Evolutionary conservation across 1,140 invertebrate genomes (phyloP).

Genomic region (Pseudomyrmex concolor): DNA sequence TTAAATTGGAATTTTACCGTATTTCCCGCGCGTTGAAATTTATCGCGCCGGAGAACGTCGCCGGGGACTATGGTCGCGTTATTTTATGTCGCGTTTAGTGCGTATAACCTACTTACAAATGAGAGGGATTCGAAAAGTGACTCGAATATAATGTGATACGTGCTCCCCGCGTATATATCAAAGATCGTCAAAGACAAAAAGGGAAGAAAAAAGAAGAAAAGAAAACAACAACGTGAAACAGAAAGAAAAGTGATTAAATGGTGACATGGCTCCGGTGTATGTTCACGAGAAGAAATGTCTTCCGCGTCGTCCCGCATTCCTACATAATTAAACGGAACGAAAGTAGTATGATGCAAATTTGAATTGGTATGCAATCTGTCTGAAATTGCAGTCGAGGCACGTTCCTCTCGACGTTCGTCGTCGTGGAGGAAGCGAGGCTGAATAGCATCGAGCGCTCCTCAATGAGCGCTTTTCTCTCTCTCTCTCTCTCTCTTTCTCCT

Average conservation of each 20-base stretch:
- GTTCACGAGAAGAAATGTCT: neutral
- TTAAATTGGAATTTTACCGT: neutral
- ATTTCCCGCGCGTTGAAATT: neutral
- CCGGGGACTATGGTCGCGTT: too few relatives aligned
- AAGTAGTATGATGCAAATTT: constrained; percentile 54
- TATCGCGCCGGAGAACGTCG: neutral
- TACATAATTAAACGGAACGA: constrained; percentile 40
- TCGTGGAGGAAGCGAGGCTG: constrained; percentile 36
- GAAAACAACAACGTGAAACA: too few relatives aligned
- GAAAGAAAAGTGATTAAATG: neutral
- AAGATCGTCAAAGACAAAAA: too few relatives aligned
- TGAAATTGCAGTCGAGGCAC: constrained; percentile 55
- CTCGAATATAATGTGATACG: too few relatives aligned
- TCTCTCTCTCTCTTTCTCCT: too few relatives aligned
- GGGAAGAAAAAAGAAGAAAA: too few relatives aligned
- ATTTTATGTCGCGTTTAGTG: too few relatives aligned
- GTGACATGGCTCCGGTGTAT: neutral
- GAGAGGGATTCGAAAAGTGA: too few relatives aligned
- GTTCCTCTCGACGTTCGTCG: constrained; percentile 4
- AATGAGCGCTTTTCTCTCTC: constrained; percentile 14
- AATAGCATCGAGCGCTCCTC: constrained; percentile 48
- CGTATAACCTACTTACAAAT: too few relatives aligned
- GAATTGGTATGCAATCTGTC: constrained; percentile 54
- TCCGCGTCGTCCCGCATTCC: neutral
- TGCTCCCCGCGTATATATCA: too few relatives aligned